Evolutionary conservation across 2,113 vertebrate genomes (phyloP), one percentile per base, ranked within the genome.

Genomic region (Excalfactoria chinensis): DNA sequence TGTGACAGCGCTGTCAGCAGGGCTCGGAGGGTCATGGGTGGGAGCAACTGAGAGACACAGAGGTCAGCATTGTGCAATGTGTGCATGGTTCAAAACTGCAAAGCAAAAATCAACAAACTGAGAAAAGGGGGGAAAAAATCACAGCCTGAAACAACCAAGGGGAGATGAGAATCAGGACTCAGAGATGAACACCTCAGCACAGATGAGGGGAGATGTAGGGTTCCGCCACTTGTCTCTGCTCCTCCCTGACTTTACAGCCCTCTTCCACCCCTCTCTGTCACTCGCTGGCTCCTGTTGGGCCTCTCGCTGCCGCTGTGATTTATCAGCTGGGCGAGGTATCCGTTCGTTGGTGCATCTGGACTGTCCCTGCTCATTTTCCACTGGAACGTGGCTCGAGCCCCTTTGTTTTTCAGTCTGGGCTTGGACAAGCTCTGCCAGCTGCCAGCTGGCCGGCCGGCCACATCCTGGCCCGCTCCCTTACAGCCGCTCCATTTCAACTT

Each of bases 321-420:
- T 84, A 75, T 95, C 41, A 11, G 87, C 8, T 13, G 78, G 69
- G 69, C 6, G 48, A 91, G 71, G 18, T 80, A 6, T 88, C 86
- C n/a, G 25, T 67, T 84, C 67, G n/a, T 63, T 67, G 35, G 88
- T 13, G 7, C 74, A 68, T 89, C 89, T 96, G 96, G 74, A 73
- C 77, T 25, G 17, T 96, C 93, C 95, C 79, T 6, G 9, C 93
- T 92, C 78, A 84, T 95, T 97, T 98, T 97, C 97, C 96, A 53
- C 90, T 82, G 76, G 68, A 95, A 84, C 43, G 25, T 95, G 93
- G 84, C 89, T 84, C 19, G 8, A 92, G 90, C 90, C 40, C 83
- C 89, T 95, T 93, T 94, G 87, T 95, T 96, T 97, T 97, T 95
- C 96, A 93, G 94, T 71, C 95, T 97, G 95, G 94, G 91, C 90